These are phyloP conservation scores for Ursus arctos DNA, from an alignment of 2,113 vertebrate species.

Conservation along the genomic window DNA sequence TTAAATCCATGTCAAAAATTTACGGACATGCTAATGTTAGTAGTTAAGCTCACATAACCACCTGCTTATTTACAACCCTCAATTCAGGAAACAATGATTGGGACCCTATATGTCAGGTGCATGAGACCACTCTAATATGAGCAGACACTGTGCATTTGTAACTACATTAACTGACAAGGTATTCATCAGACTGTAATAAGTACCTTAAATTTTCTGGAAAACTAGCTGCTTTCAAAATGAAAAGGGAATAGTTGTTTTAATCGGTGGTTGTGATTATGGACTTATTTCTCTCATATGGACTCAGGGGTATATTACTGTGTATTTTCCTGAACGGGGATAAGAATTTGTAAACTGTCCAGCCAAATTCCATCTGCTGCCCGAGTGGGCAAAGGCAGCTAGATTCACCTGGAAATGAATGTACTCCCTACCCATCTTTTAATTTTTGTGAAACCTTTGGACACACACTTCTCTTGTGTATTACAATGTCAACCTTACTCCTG, in stretches of 20 bases:
- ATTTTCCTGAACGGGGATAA: neutral
- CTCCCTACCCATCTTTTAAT: neutral
- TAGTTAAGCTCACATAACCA: conserved; percentile 50
- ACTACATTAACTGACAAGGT: neutral
- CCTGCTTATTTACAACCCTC: conserved; percentile 60
- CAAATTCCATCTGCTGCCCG: conserved; percentile 18
- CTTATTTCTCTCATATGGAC: neutral
- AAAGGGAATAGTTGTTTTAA: neutral
- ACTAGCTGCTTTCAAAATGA: conserved; percentile 41
- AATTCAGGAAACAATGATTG: conserved; percentile 46
- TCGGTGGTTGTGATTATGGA: neutral
- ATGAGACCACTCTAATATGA: neutral
- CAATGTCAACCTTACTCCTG: neutral
- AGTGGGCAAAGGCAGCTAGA: neutral
- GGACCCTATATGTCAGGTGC: neutral
- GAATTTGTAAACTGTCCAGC: neutral
- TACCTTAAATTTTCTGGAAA: conserved; percentile 51
- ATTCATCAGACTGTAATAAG: conserved; percentile 42
- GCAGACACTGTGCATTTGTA: conserved; percentile 13
- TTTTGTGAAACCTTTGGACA: neutral
- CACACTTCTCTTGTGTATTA: neutral
- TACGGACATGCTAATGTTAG: conserved; percentile 18
- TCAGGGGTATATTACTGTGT: neutral
- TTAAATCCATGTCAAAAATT: conserved; percentile 56
- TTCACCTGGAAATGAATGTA: neutral